Percentiles rank a stretch among this genome's conserved stretches.
phyloP scores from a whole-genome alignment of 2,888 invertebrate species.

The Lymantria monacha region DNA sequence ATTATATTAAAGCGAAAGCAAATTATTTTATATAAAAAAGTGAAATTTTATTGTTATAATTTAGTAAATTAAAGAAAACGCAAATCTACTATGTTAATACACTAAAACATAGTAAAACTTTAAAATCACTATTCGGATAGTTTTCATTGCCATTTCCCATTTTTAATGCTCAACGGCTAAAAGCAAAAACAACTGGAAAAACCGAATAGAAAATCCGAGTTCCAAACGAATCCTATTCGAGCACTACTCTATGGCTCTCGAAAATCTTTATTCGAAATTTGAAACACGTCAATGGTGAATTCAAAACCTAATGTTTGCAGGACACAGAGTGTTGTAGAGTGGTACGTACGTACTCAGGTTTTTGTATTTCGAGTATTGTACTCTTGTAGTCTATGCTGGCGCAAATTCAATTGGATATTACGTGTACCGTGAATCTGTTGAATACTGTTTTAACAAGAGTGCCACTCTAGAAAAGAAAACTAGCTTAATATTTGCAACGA shows the following conservation, averaged over 20 bases:
- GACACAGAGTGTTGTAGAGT: constrained; percentile 4
- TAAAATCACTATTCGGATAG: no score
- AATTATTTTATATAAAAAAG: no score
- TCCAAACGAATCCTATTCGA: constrained; percentile 7
- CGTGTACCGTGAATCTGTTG: background rate
- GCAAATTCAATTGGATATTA: background rate
- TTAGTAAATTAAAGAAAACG: no score
- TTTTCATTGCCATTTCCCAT: no score
- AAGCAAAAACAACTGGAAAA: constrained; percentile 5
- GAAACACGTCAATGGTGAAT: constrained; percentile 13
- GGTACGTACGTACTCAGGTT: constrained; percentile 7
- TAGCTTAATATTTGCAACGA: background rate
- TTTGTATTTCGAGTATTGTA: constrained; percentile 16
- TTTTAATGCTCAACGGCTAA: background rate
- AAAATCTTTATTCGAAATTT: constrained; percentile 18
- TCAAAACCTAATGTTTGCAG: constrained; percentile 20
- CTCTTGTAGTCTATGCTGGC: background rate
- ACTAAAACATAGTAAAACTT: no score
- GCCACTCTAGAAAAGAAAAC: background rate
- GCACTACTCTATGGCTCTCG: constrained; percentile 8
- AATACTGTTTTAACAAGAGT: background rate
- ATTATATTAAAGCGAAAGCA: no score
- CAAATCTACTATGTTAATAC: no score
- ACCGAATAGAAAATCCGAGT: constrained; percentile 15
- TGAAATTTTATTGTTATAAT: no score